Conservation (phyloP, 2,888 invertebrate genomes). For the Stenodera caucasica region DNA sequence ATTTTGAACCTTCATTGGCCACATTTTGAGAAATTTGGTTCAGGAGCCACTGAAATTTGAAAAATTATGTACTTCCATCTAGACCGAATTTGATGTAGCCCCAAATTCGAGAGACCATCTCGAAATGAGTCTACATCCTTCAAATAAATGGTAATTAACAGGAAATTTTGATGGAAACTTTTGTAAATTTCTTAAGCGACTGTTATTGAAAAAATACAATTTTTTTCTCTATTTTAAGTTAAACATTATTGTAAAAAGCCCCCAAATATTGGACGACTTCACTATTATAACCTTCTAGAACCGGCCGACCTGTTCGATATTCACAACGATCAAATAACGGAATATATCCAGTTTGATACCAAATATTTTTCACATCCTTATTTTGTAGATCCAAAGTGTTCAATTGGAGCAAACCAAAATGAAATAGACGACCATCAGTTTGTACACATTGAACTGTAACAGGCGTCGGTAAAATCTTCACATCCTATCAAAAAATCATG, state of each 20-base stretch:
- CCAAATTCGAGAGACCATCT: too few relatives aligned
- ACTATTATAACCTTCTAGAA: slow-evolving; percentile 74
- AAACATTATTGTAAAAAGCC: slow-evolving; percentile 75
- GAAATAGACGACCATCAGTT: slow-evolving; percentile 74
- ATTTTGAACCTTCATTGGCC: too few relatives aligned
- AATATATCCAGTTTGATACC: slow-evolving; percentile 71
- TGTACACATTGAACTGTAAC: slow-evolving; percentile 82
- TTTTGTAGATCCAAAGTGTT: slow-evolving; percentile 72
- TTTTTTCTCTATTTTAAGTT: slow-evolving; percentile 33
- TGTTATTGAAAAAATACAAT: neutral
- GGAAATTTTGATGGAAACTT: too few relatives aligned
- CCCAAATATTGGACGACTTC: slow-evolving; percentile 76
- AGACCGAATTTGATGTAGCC: too few relatives aligned
- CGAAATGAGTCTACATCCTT: too few relatives aligned
- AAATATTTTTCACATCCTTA: slow-evolving; percentile 72
- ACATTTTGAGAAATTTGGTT: too few relatives aligned
- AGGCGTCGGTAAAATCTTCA: slow-evolving; percentile 72
- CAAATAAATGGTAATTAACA: too few relatives aligned
- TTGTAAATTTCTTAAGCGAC: neutral
- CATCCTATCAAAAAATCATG: slow-evolving; percentile 57
- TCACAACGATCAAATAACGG: slow-evolving; percentile 67
- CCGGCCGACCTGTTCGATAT: slow-evolving; percentile 67
- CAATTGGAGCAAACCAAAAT: slow-evolving; percentile 83
- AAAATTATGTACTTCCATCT: too few relatives aligned
- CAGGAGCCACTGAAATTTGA: too few relatives aligned